phyloP scores from a whole-genome alignment of 2,113 vertebrate species.

The Malurus elegans region DNA sequence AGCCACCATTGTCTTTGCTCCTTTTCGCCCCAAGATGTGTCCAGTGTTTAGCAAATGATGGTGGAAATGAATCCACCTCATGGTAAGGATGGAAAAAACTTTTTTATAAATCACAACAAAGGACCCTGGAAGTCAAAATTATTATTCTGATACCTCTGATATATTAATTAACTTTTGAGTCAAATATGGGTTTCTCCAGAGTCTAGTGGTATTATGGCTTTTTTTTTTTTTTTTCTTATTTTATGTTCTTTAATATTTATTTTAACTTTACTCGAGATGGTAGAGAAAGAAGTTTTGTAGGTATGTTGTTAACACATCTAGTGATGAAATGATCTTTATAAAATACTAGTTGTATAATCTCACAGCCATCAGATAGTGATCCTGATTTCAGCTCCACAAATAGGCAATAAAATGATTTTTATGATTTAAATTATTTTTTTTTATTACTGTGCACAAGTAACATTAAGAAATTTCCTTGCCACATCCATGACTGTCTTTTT shows the following conservation, averaged over 20 bases:
- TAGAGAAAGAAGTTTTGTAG: neutral
- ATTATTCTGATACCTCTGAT: neutral
- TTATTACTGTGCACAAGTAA: neutral
- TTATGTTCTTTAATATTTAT: neutral
- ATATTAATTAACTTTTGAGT: neutral
- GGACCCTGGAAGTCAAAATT: neutral
- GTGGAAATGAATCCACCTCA: neutral
- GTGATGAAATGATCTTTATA: neutral
- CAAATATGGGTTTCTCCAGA: neutral
- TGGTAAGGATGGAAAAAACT: neutral
- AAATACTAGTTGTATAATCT: neutral
- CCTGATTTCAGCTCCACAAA: neutral
- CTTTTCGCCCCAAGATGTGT: neutral
- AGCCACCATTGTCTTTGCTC: rapidly evolving
- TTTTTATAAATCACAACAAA: neutral
- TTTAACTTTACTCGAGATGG: neutral
- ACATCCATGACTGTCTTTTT: neutral
- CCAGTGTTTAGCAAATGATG: neutral
- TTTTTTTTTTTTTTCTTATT: neutral
- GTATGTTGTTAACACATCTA: neutral
- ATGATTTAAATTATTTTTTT: neutral
- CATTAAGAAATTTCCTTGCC: neutral
- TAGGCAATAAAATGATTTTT: neutral
- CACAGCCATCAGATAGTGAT: neutral
- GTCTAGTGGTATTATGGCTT: neutral